Conservation (phyloP, 2,113 vertebrate genomes). For the Elachura formosa region DNA sequence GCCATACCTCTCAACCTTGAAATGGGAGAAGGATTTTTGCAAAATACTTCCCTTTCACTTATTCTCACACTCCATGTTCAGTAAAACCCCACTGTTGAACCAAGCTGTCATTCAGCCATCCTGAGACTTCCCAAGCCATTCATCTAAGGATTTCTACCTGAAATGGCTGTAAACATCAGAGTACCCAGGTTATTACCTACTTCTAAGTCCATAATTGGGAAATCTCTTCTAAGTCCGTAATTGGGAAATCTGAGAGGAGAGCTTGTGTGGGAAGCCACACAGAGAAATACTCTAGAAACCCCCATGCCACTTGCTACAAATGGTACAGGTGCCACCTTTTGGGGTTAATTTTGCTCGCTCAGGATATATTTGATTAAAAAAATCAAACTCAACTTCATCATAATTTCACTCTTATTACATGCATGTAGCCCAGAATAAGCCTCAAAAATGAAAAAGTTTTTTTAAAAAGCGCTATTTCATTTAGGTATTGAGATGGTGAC, state of each 20-base stretch:
- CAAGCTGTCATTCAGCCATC: rapidly evolving
- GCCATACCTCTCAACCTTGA: background rate
- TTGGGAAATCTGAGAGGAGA: background rate
- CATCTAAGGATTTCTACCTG: background rate
- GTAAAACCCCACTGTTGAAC: background rate
- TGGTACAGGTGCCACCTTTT: background rate
- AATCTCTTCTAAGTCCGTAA: too few relatives aligned
- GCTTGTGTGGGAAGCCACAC: background rate
- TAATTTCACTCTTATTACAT: background rate
- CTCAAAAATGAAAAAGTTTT: background rate
- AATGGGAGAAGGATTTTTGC: background rate
- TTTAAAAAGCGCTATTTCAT: rapidly evolving
- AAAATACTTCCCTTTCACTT: background rate
- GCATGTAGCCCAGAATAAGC: background rate
- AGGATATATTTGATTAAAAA: background rate
- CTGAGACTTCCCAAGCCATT: background rate
- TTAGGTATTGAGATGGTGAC: background rate
- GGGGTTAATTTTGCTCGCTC: background rate
- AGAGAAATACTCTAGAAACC: background rate
- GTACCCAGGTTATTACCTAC: background rate
- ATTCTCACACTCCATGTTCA: background rate
- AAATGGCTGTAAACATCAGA: background rate
- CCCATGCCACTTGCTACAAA: background rate
- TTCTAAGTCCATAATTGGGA: rapidly evolving
- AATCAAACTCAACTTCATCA: background rate